Percentiles rank a stretch among this genome's conserved stretches.
Evolutionary conservation across 2,113 vertebrate genomes (phyloP).

Genomic region (Alaudala cheleensis): DNA sequence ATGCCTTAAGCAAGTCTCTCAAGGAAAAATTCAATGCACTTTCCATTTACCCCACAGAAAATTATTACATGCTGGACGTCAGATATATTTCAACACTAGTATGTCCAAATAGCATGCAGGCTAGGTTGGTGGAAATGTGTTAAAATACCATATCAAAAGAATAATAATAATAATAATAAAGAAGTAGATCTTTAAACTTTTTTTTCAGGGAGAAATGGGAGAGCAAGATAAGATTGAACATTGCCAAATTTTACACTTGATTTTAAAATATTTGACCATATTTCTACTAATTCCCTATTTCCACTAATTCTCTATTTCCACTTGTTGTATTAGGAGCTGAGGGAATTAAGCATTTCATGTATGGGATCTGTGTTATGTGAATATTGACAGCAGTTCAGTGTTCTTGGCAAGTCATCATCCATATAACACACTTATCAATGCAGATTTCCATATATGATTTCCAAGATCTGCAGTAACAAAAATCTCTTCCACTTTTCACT

Average conservation of each 20-base stretch:
- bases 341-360: neutral
- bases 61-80: neutral
- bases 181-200: neutral
- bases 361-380: neutral
- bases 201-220: neutral
- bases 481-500: neutral
- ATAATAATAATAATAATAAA: neutral
- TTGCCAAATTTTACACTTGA: neutral
- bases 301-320: neutral
- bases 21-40: neutral
- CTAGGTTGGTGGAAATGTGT: neutral
- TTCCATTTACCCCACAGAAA: neutral
- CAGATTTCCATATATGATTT: neutral
- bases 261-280: neutral
- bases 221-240: neutral
- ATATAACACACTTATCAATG: neutral
- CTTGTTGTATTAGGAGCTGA: neutral
- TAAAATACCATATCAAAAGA: neutral
- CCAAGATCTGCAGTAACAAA: neutral
- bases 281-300: neutral
- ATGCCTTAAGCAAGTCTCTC: slow-evolving; percentile 17
- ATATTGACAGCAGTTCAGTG: neutral
- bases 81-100: neutral
- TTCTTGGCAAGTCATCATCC: neutral
- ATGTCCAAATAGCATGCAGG: neutral